A percentile compares a stretch with the other conserved stretches of the same genome.
Evolutionary conservation across 1,140 invertebrate genomes (phyloP).

Genomic region (Camponotus floridanus): DNA sequence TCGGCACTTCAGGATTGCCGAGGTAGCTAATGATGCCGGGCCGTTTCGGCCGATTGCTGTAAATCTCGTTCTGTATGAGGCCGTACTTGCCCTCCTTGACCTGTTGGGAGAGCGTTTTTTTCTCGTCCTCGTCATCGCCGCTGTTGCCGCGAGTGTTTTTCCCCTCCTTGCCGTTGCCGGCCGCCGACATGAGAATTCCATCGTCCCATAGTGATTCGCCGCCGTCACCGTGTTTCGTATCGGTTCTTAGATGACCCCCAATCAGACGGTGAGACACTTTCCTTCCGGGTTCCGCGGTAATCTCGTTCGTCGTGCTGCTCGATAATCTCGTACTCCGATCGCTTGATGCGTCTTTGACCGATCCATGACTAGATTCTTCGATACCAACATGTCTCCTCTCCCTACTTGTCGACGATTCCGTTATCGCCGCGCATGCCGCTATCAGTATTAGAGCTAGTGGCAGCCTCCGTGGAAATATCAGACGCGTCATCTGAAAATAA

Average conservation of each 20-base stretch:
- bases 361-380: slow-evolving; percentile 76
- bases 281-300: slow-evolving; percentile 72
- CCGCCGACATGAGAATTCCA: slow-evolving; percentile 89
- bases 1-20: slow-evolving; percentile 91
- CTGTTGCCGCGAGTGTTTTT: slow-evolving; percentile 78
- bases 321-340: slow-evolving; percentile 41
- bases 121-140: slow-evolving; percentile 90
- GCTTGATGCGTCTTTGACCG: slow-evolving; percentile 16
- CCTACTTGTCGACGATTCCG: slow-evolving; percentile 56
- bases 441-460: slow-evolving; percentile 58
- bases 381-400: slow-evolving; percentile 65
- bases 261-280: slow-evolving; percentile 86
- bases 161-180: slow-evolving; percentile 88
- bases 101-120: slow-evolving; percentile 94
- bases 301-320: slow-evolving; percentile 65
- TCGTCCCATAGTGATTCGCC: slow-evolving; percentile 88
- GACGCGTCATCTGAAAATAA: slow-evolving; percentile 80
- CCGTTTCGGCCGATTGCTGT: slow-evolving; percentile 88
- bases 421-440: slow-evolving; percentile 64
- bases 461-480: slow-evolving; percentile 60
- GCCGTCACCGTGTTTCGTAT: slow-evolving; percentile 59
- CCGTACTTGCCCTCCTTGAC: slow-evolving; percentile 96
- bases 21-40: slow-evolving; percentile 94
- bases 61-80: slow-evolving; percentile 94
- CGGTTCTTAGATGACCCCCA: slow-evolving; percentile 87